These are phyloP conservation scores for Drosophila sucinea DNA, from an alignment of 1,140 invertebrate species.

Conservation along the genomic window DNA sequence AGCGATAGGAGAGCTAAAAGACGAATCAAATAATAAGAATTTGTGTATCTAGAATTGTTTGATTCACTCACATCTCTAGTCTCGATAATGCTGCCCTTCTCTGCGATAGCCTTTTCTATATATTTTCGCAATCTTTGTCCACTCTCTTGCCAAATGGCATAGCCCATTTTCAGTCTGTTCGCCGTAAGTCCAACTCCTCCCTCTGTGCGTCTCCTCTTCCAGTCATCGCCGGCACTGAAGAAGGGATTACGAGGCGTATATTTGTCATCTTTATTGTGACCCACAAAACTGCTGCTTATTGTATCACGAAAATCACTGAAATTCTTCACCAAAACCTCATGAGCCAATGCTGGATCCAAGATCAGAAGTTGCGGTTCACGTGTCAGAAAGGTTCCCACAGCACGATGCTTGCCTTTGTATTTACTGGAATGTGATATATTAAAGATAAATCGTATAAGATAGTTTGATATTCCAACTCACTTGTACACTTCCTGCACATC, in stretches of 20 bases:
- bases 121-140: constrained; percentile 48
- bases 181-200: constrained; percentile 84
- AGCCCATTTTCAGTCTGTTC: constrained; percentile 66
- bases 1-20: constrained; percentile 71
- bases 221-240: constrained; percentile 82
- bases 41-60: not conserved
- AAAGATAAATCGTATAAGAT: not conserved
- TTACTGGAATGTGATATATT: constrained; percentile 41
- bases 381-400: constrained; percentile 83
- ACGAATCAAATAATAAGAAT: not conserved
- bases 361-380: constrained; percentile 83
- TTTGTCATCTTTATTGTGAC: constrained; percentile 74
- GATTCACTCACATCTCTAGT: constrained; percentile 58
- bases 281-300: constrained; percentile 57
- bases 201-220: constrained; percentile 85
- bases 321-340: constrained; percentile 84
- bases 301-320: constrained; percentile 83
- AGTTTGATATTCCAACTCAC: constrained; percentile 30
- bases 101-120: constrained; percentile 20
- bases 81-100: constrained; percentile 49
- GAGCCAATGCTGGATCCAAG: constrained; percentile 84
- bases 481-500: constrained; percentile 69
- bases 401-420: constrained; percentile 58
- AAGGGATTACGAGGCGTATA: constrained; percentile 83
- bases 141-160: constrained; percentile 60